These are phyloP conservation scores for Amaurobius ferox DNA, from an alignment of 2,888 invertebrate species.

Conservation along the genomic window DNA sequence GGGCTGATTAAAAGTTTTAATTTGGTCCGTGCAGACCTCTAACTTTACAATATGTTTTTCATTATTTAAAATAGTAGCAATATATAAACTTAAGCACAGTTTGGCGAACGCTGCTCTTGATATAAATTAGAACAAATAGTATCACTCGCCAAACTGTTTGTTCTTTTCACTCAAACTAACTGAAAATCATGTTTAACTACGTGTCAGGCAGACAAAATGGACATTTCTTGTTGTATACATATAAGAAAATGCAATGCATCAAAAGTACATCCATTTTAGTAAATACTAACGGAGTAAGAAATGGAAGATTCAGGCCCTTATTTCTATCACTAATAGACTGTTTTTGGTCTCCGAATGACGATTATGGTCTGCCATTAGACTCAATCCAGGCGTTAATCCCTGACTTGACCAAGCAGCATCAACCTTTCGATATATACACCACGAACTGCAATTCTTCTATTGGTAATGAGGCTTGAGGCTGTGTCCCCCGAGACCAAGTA, in stretches of 20 bases:
- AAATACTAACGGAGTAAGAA: slow-evolving; percentile 43
- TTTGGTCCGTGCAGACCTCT: too few species aligned
- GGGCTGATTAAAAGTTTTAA: too few species aligned
- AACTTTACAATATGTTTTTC: too few species aligned
- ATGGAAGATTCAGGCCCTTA: slow-evolving; percentile 25
- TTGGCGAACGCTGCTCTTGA: too few species aligned
- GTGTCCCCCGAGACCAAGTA: slow-evolving; percentile 30
- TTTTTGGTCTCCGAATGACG: slow-evolving; percentile 34
- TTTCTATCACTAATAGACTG: slow-evolving; percentile 35
- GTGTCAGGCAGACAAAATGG: slow-evolving; percentile 4
- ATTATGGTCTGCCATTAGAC: slow-evolving; percentile 54
- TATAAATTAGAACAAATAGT: too few species aligned
- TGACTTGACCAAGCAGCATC: slow-evolving; percentile 51
- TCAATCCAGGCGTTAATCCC: slow-evolving; percentile 65
- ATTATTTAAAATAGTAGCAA: too few species aligned
- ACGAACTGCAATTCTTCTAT: slow-evolving; percentile 49
- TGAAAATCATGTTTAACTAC: too few species aligned
- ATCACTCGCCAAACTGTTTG: too few species aligned
- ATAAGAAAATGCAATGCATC: slow-evolving; percentile 15
- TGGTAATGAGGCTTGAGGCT: slow-evolving; percentile 34
- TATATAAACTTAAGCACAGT: too few species aligned
- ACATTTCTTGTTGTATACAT: slow-evolving; percentile 28
- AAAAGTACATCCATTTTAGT: slow-evolving; percentile 20
- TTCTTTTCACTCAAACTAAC: too few species aligned
- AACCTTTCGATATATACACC: slow-evolving; percentile 41